Evolutionary conservation across 1,140 invertebrate genomes (phyloP).

Genomic region (Cydia pomonella): DNA sequence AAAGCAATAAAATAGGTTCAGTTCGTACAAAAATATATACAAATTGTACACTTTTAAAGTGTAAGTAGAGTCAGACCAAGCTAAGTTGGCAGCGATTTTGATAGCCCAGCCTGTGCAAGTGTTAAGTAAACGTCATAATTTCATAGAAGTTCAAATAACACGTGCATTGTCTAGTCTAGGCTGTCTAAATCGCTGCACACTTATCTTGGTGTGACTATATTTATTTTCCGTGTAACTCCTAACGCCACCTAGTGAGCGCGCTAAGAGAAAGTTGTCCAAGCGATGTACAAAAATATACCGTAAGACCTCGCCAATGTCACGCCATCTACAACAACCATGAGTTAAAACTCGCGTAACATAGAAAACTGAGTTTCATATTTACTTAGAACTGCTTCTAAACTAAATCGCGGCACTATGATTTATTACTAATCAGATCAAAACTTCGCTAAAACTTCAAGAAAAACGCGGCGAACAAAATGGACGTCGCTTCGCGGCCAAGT

Average conservation of each 20-base stretch:
- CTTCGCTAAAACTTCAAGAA: slow-evolving; percentile 17
- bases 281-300: slow-evolving; percentile 4
- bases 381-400: background rate
- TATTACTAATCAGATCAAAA: background rate
- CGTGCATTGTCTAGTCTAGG: too few relatives aligned
- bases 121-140: too few relatives aligned
- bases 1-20: too few relatives aligned
- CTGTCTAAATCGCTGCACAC: too few relatives aligned
- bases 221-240: background rate
- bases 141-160: too few relatives aligned
- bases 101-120: too few relatives aligned
- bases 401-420: background rate
- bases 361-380: background rate
- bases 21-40: too few relatives aligned
- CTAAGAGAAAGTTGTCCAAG: background rate
- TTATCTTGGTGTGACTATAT: too few relatives aligned
- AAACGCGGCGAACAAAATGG: slow-evolving; percentile 33
- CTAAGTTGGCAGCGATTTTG: too few relatives aligned
- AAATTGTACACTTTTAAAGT: too few relatives aligned
- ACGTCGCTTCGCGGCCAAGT: slow-evolving; percentile 56
- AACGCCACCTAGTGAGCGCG: slow-evolving; percentile 1
- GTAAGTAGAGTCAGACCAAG: too few relatives aligned
- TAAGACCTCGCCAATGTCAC: background rate
- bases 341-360: background rate
- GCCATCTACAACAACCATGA: background rate